phyloP scores from a whole-genome alignment of 2,113 vertebrate species.

The Syngnathus scovelli region DNA sequence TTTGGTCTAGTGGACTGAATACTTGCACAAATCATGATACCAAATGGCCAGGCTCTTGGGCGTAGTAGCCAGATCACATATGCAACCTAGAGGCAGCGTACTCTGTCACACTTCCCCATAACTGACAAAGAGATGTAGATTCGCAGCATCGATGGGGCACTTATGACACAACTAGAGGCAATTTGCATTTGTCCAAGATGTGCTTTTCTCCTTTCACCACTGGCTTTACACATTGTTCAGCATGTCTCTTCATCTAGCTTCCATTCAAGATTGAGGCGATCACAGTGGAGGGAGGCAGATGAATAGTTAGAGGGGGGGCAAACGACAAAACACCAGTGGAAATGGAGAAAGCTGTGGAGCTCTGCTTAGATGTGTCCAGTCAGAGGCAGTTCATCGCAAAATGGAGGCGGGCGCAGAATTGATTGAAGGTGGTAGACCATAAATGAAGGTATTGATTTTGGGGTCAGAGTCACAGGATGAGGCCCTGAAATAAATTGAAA shows the following conservation, averaged over 20 bases:
- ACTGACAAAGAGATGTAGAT: conserved; percentile 42
- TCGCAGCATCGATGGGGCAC: conserved; percentile 10
- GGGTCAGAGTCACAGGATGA: conserved; percentile 66
- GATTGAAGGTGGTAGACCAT: conserved; percentile 70
- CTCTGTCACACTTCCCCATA: not conserved
- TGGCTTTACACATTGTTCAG: conserved; percentile 41
- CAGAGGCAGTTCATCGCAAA: conserved; percentile 48
- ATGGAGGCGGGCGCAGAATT: conserved; percentile 56
- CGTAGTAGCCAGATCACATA: not conserved
- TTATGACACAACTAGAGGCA: conserved; percentile 25
- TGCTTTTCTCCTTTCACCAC: conserved; percentile 16
- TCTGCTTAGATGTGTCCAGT: conserved; percentile 58
- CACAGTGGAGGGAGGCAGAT: conserved; percentile 11
- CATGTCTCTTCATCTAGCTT: conserved; percentile 35
- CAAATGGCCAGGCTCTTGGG: not conserved
- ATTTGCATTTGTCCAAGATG: conserved; percentile 42
- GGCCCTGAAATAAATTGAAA: conserved; percentile 73
- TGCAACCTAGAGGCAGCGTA: not conserved
- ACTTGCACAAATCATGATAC: not conserved
- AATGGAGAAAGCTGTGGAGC: conserved; percentile 25
- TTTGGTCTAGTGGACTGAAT: not conserved
- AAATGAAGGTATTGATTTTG: conserved; percentile 72
- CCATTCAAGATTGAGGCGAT: conserved; percentile 19
- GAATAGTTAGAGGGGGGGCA: conserved; percentile 10
- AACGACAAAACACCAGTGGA: conserved; percentile 16